Evolutionary conservation across 2,113 vertebrate species (phyloP).

Genomic region (Phoenicopterus ruber): DNA sequence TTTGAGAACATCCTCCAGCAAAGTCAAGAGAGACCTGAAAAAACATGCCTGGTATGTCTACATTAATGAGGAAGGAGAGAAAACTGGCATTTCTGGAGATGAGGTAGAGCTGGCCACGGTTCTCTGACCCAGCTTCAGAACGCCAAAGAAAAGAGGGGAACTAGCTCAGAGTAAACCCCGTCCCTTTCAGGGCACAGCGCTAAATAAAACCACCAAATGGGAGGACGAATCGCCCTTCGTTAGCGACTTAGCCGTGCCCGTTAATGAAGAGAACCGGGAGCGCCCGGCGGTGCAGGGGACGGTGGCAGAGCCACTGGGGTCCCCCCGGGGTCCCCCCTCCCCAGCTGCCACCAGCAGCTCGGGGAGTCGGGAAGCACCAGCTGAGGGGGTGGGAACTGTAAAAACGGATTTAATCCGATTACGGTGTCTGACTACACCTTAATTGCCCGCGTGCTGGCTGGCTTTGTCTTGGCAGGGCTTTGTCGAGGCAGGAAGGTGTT

Average conservation of each 20-base stretch:
- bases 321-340: background rate
- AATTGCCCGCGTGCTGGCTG: background rate
- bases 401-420: background rate
- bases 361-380: background rate
- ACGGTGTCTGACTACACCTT: background rate
- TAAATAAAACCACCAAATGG: background rate
- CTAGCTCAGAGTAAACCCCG: background rate
- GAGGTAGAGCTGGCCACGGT: background rate
- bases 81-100: background rate
- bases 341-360: background rate
- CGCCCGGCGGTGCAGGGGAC: background rate
- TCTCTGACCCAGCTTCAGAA: background rate
- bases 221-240: background rate
- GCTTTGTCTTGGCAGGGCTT: background rate
- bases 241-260: rapidly evolving
- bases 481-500: background rate
- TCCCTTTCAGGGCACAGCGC: background rate
- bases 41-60: background rate
- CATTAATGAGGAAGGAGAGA: background rate
- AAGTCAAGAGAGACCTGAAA: slow-evolving; percentile 15
- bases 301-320: background rate
- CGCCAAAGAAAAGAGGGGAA: background rate
- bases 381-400: background rate
- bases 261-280: background rate
- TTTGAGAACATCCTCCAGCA: slow-evolving; percentile 38